Conservation (phyloP, 2,797 vertebrate species). For the Molossus molossus region DNA sequence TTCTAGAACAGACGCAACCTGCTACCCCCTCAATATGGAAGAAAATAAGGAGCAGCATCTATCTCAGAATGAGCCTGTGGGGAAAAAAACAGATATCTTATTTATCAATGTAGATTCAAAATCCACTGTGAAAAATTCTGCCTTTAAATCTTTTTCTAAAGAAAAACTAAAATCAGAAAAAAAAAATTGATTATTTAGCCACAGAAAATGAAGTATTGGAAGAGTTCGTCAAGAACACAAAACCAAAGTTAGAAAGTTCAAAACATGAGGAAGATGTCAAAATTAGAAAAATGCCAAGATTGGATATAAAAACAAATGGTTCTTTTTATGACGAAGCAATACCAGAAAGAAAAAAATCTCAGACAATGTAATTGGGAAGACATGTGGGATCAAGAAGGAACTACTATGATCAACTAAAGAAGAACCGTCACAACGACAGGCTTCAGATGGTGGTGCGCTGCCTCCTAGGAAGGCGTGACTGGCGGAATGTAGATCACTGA, state of each 20-base stretch:
- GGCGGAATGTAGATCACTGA: conserved; percentile 94
- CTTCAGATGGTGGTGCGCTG: conserved; percentile 81
- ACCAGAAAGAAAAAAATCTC: conserved; percentile 47
- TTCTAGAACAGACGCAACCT: conserved; percentile 77
- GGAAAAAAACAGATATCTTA: conserved; percentile 33
- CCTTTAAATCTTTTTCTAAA: conserved; percentile 26
- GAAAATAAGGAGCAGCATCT: conserved; percentile 53
- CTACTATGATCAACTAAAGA: conserved; percentile 74
- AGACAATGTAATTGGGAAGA: conserved; percentile 81
- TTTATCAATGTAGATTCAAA: conserved; percentile 43
- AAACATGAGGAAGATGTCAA: conserved; percentile 74
- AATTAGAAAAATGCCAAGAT: conserved; percentile 81
- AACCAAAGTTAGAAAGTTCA: conserved; percentile 87
- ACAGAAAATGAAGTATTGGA: conserved; percentile 87
- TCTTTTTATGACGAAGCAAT: conserved; percentile 56
- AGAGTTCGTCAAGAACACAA: conserved; percentile 85
- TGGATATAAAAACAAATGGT: conserved; percentile 70
- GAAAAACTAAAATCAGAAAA: conserved; percentile 89
- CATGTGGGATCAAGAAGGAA: conserved; percentile 82
- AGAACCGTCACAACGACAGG: conserved; percentile 64
- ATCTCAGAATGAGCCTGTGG: conserved; percentile 56
- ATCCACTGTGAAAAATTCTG: conserved; percentile 16
- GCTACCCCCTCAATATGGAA: background rate
- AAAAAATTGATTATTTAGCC: conserved; percentile 90
- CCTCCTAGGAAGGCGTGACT: conserved; percentile 93